These are phyloP conservation scores for Dione juno DNA, from an alignment of 2,888 invertebrate genomes.

Conservation along the genomic window DNA sequence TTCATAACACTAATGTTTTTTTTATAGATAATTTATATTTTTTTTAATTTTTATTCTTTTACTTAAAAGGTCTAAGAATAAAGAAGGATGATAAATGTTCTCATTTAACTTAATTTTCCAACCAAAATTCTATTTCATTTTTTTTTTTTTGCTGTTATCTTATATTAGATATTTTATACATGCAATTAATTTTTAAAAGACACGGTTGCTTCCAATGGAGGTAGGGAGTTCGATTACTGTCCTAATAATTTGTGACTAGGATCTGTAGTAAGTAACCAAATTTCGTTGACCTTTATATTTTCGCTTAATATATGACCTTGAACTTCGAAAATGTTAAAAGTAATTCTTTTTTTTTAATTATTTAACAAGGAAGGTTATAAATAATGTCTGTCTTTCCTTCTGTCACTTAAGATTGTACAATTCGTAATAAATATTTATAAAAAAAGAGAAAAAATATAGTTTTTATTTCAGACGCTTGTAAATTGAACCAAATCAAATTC, in stretches of 20 bases:
- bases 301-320: not conserved
- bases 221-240: not conserved
- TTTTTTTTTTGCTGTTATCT: conserved; percentile 12
- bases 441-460: too few relatives aligned
- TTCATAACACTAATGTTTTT: too few relatives aligned
- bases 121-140: not conserved
- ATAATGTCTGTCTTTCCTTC: too few relatives aligned
- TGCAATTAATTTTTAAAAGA: not conserved
- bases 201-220: not conserved
- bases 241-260: not conserved
- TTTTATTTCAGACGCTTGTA: conserved; percentile 52
- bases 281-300: too few relatives aligned
- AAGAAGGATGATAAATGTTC: not conserved
- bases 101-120: not conserved
- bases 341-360: too few relatives aligned
- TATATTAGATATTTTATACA: not conserved
- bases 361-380: too few relatives aligned
- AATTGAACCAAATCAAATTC: conserved; percentile 39
- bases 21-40: too few relatives aligned
- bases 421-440: too few relatives aligned
- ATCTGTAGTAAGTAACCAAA: too few relatives aligned
- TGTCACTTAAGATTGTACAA: too few relatives aligned
- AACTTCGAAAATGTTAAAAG: not conserved
- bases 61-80: too few relatives aligned
- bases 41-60: too few relatives aligned